phyloP scores from a whole-genome alignment of 2,113 vertebrate genomes.

The Archilochus colubris region DNA sequence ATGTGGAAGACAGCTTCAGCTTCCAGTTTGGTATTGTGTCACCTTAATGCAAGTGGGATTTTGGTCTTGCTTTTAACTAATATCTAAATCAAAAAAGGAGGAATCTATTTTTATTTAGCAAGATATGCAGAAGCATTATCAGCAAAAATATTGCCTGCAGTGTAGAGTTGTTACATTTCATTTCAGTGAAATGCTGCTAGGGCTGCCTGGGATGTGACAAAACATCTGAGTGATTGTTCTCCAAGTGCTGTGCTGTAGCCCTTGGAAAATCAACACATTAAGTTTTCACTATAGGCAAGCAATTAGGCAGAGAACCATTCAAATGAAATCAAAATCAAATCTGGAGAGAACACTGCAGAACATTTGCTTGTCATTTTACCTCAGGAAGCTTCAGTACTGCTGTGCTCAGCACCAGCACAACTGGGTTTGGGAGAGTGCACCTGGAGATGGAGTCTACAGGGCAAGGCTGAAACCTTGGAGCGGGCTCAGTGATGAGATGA shows the following conservation, averaged over 20 bases:
- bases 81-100: not conserved
- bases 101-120: slow-evolving; percentile 54
- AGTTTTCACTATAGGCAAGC: slow-evolving; percentile 61
- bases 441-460: not conserved
- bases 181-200: slow-evolving; percentile 47
- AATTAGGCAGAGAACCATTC: slow-evolving; percentile 60
- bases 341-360: slow-evolving; percentile 36
- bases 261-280: slow-evolving; percentile 65
- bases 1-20: not conserved
- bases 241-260: slow-evolving; percentile 59
- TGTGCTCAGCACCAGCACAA: not conserved
- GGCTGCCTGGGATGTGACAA: slow-evolving; percentile 62
- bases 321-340: slow-evolving; percentile 60
- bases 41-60: slow-evolving; percentile 4
- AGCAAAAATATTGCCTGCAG: slow-evolving; percentile 63
- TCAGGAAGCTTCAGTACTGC: slow-evolving; percentile 4
- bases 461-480: not conserved
- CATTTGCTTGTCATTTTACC: slow-evolving; percentile 3
- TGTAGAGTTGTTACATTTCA: slow-evolving; percentile 60
- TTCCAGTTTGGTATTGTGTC: slow-evolving; percentile 1
- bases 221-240: slow-evolving; percentile 67
- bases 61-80: slow-evolving; percentile 32
- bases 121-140: slow-evolving; percentile 28
- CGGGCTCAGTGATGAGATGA: not conserved
- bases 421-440: not conserved